Evolutionary conservation across 2,888 invertebrate genomes (phyloP), one percentile per base, ranked within the genome.

Genomic region (Ochropleura plecta): DNA sequence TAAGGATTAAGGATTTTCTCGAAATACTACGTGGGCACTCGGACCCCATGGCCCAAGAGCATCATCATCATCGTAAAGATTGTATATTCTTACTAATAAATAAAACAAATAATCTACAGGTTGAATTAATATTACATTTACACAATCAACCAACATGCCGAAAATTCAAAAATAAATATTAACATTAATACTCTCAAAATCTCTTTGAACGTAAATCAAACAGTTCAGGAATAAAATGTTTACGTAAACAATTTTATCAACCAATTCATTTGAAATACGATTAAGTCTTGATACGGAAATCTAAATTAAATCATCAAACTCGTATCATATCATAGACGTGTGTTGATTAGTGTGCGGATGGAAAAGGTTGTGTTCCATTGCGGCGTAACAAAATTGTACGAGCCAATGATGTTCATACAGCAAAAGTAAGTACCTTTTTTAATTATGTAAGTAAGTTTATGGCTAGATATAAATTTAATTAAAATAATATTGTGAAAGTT

Each of bases 331-430:
- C 30, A 57, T 12, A 42, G 14, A 53, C 40, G 48, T 49, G 18
- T 48, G 57, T 40, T 12, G 57, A 76, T 67, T 64, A 44, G 30
- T 5, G 46, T 18, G 42, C 7, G 55, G 60, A 63, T 48, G 51
- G 16, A 66, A 72, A 81, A 48, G 83, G 80, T 66, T 0, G 1
- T 1, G 1, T 3, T 48, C 2, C 14, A 66, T 4, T 69, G 60
- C 10, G 12, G 55, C 46, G 67, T 53, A 70, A 20, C 40, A 62
- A 2, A 55, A 10, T 49, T 30, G 30, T 30, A 30, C 30, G 30
- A 30, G 30, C 30, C 30, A 30, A 30, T 30, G 3, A 30, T 30
- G 30, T 3, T 30, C 30, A 30, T 30, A 30, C 30, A n/a, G n/a
- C n/a, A n/a, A n/a, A n/a, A n/a, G n/a, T n/a, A n/a, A n/a, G n/a